Conservation (phyloP, 2,797 vertebrate genomes). For the Tinamus major region DNA sequence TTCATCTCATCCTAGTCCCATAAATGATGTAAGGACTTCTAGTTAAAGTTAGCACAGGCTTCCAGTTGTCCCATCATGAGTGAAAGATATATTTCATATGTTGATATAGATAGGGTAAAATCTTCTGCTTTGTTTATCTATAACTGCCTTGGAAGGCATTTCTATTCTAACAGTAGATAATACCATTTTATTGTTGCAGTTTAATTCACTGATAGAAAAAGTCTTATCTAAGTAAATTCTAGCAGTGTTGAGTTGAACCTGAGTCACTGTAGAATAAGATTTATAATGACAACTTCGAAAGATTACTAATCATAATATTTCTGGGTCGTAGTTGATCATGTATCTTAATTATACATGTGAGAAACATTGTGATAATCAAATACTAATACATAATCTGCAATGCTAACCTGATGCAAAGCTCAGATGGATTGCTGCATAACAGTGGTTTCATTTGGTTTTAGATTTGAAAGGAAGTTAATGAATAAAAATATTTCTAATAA, state of each 20-base stretch:
- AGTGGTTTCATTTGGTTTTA: conserved; percentile 45
- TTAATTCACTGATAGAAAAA: neutral
- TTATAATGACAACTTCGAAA: neutral
- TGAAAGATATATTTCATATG: neutral
- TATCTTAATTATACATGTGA: conserved; percentile 24
- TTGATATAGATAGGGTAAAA: neutral
- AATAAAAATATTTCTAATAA: conserved; percentile 37
- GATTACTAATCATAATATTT: neutral
- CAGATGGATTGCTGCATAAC: conserved; percentile 5
- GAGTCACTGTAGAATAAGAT: conserved; percentile 4
- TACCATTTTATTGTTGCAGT: neutral
- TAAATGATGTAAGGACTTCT: neutral
- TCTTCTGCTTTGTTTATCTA: neutral
- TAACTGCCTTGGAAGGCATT: neutral
- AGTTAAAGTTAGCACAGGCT: neutral
- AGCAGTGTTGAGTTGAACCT: neutral
- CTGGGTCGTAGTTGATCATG: conserved; percentile 35
- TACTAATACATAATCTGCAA: conserved; percentile 34
- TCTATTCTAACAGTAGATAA: neutral
- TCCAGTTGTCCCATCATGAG: neutral
- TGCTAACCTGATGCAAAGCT: conserved; percentile 32
- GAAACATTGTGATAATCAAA: conserved; percentile 52
- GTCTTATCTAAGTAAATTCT: conserved; percentile 12
- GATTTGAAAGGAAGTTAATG: conserved; percentile 17
- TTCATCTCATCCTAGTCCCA: neutral